phyloP scores from a whole-genome alignment of 2,113 vertebrate genomes.

The Emberiza fucata region DNA sequence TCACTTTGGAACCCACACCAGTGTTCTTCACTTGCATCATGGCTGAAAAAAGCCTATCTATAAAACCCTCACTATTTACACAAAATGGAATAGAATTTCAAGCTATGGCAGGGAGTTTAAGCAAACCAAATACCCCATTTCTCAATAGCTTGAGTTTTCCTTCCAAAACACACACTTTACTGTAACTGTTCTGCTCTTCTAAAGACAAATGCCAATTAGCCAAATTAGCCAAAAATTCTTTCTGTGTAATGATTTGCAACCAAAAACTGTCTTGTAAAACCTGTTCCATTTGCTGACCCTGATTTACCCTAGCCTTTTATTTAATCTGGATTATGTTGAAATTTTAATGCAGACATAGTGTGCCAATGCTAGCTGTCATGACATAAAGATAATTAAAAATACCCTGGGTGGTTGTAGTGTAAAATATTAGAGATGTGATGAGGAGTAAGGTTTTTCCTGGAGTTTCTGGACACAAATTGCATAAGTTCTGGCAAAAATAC shows the following conservation, averaged over 20 bases:
- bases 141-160: neutral
- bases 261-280: neutral
- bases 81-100: neutral
- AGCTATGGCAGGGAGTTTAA: neutral
- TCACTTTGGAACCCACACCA: conserved; percentile 15
- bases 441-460: neutral
- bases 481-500: neutral
- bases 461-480: neutral
- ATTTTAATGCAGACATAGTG: neutral
- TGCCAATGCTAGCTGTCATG: neutral
- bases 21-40: neutral
- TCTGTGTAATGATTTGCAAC: neutral
- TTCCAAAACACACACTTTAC: neutral
- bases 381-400: neutral
- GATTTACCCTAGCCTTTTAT: neutral
- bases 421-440: neutral
- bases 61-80: neutral
- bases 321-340: neutral
- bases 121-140: neutral
- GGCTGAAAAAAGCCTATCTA: conserved; percentile 4
- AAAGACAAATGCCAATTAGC: neutral
- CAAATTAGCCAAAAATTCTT: neutral
- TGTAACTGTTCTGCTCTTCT: neutral
- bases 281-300: neutral
- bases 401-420: neutral